Conservation (phyloP, 2,113 vertebrate genomes). For the Chionodraco myersi region DNA sequence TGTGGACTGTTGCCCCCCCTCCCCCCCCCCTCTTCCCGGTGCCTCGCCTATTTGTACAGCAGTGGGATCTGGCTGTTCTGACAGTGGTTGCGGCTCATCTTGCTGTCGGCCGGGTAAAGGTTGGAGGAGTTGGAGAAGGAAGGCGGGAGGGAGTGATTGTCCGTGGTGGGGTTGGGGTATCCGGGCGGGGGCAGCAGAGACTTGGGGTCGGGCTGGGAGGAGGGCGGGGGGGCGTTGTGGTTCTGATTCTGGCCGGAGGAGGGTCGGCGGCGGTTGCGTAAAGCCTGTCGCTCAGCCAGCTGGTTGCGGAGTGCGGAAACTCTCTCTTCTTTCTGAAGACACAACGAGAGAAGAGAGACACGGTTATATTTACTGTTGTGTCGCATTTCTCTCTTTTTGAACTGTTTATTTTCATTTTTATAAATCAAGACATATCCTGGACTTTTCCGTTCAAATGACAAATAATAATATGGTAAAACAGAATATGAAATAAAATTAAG, state of each 20-base stretch:
- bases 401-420: too few species aligned
- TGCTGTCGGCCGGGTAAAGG: constrained; percentile 90
- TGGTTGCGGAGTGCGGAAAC: constrained; percentile 93
- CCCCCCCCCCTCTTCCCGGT: not conserved
- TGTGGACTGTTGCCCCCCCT: not conserved
- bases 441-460: too few species aligned
- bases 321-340: constrained; percentile 90
- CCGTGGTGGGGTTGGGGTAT: constrained; percentile 83
- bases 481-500: too few species aligned
- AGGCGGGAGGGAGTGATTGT: constrained; percentile 83
- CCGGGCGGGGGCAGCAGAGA: constrained; percentile 83
- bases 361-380: not conserved
- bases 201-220: constrained; percentile 79
- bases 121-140: constrained; percentile 85
- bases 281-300: constrained; percentile 90
- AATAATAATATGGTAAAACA: too few species aligned
- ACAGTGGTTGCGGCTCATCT: constrained; percentile 91
- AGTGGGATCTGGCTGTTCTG: constrained; percentile 93
- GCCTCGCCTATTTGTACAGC: constrained; percentile 87
- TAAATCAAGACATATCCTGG: too few species aligned
- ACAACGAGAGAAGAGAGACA: not conserved
- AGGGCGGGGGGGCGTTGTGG: constrained; percentile 76
- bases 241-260: constrained; percentile 83
- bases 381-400: not conserved
- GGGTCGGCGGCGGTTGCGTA: constrained; percentile 88